Conservation (phyloP, 2,113 vertebrate genomes). For the Patagioenas fasciata region DNA sequence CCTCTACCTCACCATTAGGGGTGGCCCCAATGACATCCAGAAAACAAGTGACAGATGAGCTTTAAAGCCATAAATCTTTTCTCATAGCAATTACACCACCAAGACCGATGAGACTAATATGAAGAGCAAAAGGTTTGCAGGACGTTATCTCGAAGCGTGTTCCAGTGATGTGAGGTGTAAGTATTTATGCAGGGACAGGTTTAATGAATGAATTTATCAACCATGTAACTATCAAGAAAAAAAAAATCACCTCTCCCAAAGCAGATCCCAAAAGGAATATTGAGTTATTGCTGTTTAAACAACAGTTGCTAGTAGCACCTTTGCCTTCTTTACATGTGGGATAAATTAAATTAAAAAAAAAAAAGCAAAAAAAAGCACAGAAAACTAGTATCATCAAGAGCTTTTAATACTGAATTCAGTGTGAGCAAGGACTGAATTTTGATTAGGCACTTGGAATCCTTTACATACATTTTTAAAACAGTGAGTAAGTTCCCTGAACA, state of each 20-base stretch:
- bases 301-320: neutral
- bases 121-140: neutral
- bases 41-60: neutral
- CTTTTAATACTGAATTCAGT: neutral
- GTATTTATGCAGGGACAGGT: neutral
- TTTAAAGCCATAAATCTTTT: neutral
- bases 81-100: neutral
- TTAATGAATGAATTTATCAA: neutral
- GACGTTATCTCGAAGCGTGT: neutral
- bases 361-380: neutral
- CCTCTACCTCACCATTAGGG: neutral
- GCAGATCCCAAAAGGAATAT: neutral
- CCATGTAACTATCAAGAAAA: neutral
- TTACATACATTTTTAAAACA: neutral
- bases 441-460: neutral
- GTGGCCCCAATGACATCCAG: neutral
- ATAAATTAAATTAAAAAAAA: neutral
- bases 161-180: neutral
- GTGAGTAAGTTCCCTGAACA: neutral
- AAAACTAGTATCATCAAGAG: neutral
- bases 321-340: neutral
- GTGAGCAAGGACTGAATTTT: neutral
- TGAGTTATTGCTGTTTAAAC: neutral
- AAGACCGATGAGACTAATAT: neutral
- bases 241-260: neutral